Evolutionary conservation across 2,113 vertebrate genomes (phyloP).

Genomic region (Trachemys scripta): DNA sequence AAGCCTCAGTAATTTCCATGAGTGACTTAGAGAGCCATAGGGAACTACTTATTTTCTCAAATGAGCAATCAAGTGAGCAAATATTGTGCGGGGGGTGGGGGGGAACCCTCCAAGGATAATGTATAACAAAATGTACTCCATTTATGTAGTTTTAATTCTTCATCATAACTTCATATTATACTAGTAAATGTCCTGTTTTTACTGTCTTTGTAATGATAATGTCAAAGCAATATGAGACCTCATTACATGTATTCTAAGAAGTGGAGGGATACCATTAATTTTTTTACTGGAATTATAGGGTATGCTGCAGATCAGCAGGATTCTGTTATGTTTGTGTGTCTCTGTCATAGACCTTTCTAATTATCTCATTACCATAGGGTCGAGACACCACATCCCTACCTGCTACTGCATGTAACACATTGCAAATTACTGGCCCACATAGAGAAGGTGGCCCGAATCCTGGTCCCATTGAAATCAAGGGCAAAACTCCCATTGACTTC

Average conservation of each 20-base stretch:
- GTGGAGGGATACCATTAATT: neutral
- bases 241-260: slow-evolving; percentile 25
- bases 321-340: neutral
- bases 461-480: neutral
- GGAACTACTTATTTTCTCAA: slow-evolving; percentile 67
- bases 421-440: neutral
- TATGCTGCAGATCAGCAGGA: neutral
- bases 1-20: slow-evolving; percentile 63
- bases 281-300: neutral
- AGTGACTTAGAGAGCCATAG: slow-evolving; percentile 63
- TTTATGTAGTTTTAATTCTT: slow-evolving; percentile 22
- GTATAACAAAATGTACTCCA: slow-evolving; percentile 4
- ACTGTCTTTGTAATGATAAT: neutral
- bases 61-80: slow-evolving; percentile 62
- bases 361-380: neutral
- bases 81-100: neutral
- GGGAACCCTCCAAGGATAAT: neutral
- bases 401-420: neutral
- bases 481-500: neutral
- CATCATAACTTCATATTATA: slow-evolving; percentile 9
- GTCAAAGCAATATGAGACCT: neutral
- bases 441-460: neutral
- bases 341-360: neutral
- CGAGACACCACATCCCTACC: neutral
- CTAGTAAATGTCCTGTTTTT: slow-evolving; percentile 13